Evolutionary conservation across 2,113 vertebrate genomes (phyloP), one percentile per base, ranked within the genome.

Genomic region (Grantiella picta): DNA sequence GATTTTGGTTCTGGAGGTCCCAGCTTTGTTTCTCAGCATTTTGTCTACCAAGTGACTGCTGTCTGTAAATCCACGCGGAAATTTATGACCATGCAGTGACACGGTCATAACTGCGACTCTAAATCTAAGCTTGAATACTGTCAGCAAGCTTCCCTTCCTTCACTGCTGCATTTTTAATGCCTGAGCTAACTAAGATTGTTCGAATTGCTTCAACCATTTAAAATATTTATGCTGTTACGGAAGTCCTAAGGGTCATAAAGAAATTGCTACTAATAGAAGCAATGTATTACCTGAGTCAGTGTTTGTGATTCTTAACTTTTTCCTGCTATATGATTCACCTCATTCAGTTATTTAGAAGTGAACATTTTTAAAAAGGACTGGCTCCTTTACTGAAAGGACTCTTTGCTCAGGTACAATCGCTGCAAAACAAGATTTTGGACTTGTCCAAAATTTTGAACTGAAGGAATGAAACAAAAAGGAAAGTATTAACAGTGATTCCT

Each of bases 231-330:
- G 81, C 71, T 95, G 82, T 73, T 79, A 88, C 9, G 2, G 79
- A 97, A 97, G 93, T 95, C 95, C 91, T 97, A 94, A 96, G 84
- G 94, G 94, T 97, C 94, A 95, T 85, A 87, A 97, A 92, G 92
- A 91, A 97, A 96, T 76, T 76, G 69, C n/a, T 91, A 28, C 78
- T 93, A 83, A 95, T 60, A 97, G 87, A 94, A 97, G 85, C 65
- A 78, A 82, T 95, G 52, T 81, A 89, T 92, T 75, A 33, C 18
- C 2, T 0, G 49, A 82, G 90, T 73, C 81, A 72, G 50, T 66
- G 79, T 84, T 86, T 86, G 84, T 83, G 65, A 66, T 86, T 96
- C 75, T 56, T 77, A 56, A 61, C 29, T 96, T 93, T 93, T 57
- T 89, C 36, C 47, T 93, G 50, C 52, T 52, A 38, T 28, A 61